Base-by-base conservation (phyloP, 1,140 invertebrate genomes). In the Oncopeltus fasciatus region DNA sequence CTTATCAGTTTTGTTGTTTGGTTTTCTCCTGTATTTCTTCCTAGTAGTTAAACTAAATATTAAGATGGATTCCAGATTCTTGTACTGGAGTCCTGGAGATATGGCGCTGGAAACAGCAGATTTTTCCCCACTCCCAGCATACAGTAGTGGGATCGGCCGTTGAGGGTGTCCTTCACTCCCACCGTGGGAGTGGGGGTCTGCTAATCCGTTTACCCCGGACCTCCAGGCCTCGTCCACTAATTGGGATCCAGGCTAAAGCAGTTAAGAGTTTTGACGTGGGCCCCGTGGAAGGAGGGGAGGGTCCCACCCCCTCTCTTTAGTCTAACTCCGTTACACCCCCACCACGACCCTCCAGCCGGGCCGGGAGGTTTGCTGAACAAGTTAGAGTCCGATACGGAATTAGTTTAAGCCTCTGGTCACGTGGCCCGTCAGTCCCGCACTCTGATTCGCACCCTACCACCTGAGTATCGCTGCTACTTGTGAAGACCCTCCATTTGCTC, bases 221-320 rank as follows among this genome's bases (percentile, higher is more conserved):
- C 31, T n/a, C n/a, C n/a, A 18, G 26, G 21, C 24, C 18, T 9
- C 5, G 49, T 18, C 14, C 5, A 24, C 20, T 53, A 53, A 53
- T 53, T 53, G 49, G 49, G 49, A 18, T 27, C 49, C 49, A 18
- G 49, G 49, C 49, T 53, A 53, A 53, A 24, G 49, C 20, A 24
- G 49, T 53, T 53, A 53, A 53, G 49, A 53, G 49, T 53, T 53
- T 53, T 53, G 49, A 53, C 49, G 49, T 53, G 49, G 49, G n/a
- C n/a, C n/a, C n/a, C n/a, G n/a, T 38, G 31, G 5, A 38, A 14
- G 31, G 31, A 8, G 31, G 31, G 49, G 49, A 2, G 31, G 49
- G 49, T 8, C 24, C 49, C 20, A n/a, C n/a, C n/a, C n/a, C n/a
- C n/a, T n/a, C n/a, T 53, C 49, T 53, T 53, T 53, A 53, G 49